Evolutionary conservation across 2,797 vertebrate genomes (phyloP).

Genomic region (Centropyge bicolor): DNA sequence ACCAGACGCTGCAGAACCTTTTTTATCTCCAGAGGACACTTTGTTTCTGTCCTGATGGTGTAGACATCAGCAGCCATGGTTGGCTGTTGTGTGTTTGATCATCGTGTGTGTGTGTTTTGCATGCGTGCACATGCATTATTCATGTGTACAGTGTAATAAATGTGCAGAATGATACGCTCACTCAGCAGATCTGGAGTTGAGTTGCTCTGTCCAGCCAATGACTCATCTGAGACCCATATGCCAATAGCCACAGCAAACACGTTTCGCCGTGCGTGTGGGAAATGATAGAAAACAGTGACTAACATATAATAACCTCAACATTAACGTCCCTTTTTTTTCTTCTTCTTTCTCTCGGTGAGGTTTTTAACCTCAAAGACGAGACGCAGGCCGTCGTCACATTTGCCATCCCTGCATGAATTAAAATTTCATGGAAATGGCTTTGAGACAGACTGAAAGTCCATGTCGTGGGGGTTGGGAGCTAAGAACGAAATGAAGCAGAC

Average conservation of each 20-base stretch:
- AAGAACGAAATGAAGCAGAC: constrained; percentile 13
- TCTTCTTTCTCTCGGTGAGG: constrained; percentile 4
- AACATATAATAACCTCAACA: constrained; percentile 44
- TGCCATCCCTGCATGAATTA: constrained; percentile 44
- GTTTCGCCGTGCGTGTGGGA: constrained; percentile 29
- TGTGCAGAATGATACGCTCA: constrained; percentile 31
- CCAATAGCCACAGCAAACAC: constrained; percentile 58
- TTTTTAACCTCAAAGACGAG: constrained; percentile 55
- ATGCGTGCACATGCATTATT: constrained; percentile 25
- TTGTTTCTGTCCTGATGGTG: constrained; percentile 25
- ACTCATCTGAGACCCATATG: constrained; percentile 49
- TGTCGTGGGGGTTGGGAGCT: not conserved
- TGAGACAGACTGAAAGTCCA: constrained; percentile 5
- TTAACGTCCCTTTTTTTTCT: constrained; percentile 25
- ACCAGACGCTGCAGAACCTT: constrained; percentile 13
- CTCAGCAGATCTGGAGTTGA: constrained; percentile 48
- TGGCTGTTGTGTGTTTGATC: constrained; percentile 9
- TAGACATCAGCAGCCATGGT: constrained; percentile 35
- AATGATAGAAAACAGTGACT: constrained; percentile 48
- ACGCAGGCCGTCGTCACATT: constrained; percentile 39
- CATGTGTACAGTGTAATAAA: constrained; percentile 16
- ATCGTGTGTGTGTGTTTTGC: constrained; percentile 15
- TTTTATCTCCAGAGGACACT: constrained; percentile 29
- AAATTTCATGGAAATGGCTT: constrained; percentile 42
- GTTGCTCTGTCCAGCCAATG: constrained; percentile 49